Percentiles rank a stretch among this genome's conserved stretches.
These are phyloP conservation scores for Cyprinodon tularosa DNA, from an alignment of 2,113 vertebrate genomes.

Conservation along the genomic window DNA sequence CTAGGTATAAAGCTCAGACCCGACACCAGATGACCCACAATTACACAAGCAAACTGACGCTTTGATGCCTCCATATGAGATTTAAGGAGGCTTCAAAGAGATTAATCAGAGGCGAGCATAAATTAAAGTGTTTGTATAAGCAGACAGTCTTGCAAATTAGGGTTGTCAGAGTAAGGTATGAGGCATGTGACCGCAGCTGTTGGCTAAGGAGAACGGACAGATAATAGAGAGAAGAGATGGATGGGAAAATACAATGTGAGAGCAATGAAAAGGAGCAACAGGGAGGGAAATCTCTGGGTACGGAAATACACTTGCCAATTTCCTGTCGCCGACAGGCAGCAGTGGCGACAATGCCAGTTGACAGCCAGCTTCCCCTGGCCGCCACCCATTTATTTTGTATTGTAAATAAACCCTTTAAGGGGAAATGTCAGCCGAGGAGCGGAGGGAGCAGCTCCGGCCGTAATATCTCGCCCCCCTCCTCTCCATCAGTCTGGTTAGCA, in stretches of 20 bases:
- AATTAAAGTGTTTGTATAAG: conserved; percentile 28
- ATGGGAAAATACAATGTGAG: conserved; percentile 29
- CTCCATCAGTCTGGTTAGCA: conserved; percentile 40
- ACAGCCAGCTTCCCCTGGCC: conserved; percentile 64
- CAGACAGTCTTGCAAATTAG: conserved; percentile 54
- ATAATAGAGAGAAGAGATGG: conserved; percentile 19
- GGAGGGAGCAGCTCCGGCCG: conserved; percentile 37
- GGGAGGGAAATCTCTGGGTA: conserved; percentile 49
- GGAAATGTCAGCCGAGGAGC: conserved; percentile 64
- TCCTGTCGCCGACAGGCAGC: conserved; percentile 67
- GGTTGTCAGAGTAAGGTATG: conserved; percentile 57
- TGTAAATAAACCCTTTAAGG: conserved; percentile 76
- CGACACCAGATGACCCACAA: background rate
- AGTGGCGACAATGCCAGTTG: conserved; percentile 64
- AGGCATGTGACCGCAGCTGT: conserved; percentile 38
- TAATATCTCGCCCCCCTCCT: conserved; percentile 51
- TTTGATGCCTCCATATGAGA: conserved; percentile 13
- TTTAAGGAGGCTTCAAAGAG: conserved; percentile 11
- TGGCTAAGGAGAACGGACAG: conserved; percentile 42
- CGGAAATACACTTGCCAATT: conserved; percentile 73
- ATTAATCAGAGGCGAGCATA: conserved; percentile 41
- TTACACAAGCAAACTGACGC: conserved; percentile 27
- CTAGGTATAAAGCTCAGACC: background rate
- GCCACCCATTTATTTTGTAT: conserved; percentile 59
- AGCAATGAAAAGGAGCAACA: conserved; percentile 28